phyloP scores from a whole-genome alignment of 2,113 vertebrate genomes.

The Lepisosteus osseus region DNA sequence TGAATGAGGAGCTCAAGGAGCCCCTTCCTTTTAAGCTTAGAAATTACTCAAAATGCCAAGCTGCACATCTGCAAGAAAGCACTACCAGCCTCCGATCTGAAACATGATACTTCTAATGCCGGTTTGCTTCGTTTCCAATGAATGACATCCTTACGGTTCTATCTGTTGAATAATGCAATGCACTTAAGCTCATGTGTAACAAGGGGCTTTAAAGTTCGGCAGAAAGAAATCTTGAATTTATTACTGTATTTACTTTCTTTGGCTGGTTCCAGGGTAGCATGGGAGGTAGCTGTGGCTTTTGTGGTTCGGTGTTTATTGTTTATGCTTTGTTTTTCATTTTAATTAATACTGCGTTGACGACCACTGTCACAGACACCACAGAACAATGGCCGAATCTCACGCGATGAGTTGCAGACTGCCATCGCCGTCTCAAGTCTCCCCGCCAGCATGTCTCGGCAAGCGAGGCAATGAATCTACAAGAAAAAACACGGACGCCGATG shows the following conservation, averaged over 20 bases:
- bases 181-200: slow-evolving; percentile 33
- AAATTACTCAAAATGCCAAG: slow-evolving; percentile 67
- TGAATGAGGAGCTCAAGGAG: background rate
- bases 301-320: slow-evolving; percentile 66
- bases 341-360: slow-evolving; percentile 67
- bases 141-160: slow-evolving; percentile 55
- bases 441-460: slow-evolving; percentile 36
- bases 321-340: slow-evolving; percentile 65
- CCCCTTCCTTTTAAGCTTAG: slow-evolving; percentile 43
- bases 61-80: slow-evolving; percentile 71
- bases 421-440: slow-evolving; percentile 37
- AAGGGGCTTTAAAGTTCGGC: slow-evolving; percentile 24
- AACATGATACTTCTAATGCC: slow-evolving; percentile 43
- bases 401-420: slow-evolving; percentile 46
- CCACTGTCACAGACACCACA: slow-evolving; percentile 52
- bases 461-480: background rate
- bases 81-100: slow-evolving; percentile 58
- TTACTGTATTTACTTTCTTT: slow-evolving; percentile 64
- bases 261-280: slow-evolving; percentile 44
- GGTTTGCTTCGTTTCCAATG: slow-evolving; percentile 50
- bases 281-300: slow-evolving; percentile 55
- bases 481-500: background rate
- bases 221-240: slow-evolving; percentile 66
- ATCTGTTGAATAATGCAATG: slow-evolving; percentile 53
- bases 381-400: slow-evolving; percentile 56